These are phyloP conservation scores for Bruchidius siliquastri DNA, from an alignment of 2,888 invertebrate species.

Conservation along the genomic window DNA sequence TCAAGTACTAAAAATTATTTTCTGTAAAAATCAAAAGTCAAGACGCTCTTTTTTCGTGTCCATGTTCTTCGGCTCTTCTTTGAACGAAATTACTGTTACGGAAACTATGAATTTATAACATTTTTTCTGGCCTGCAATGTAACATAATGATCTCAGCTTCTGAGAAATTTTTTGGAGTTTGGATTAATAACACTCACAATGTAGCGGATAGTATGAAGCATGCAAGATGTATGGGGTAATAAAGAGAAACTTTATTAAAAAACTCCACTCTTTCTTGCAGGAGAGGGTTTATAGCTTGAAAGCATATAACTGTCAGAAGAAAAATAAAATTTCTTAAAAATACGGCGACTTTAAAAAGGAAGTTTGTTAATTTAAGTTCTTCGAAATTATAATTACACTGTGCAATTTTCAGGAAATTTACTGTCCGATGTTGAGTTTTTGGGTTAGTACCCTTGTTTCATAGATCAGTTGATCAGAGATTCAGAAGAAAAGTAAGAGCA, in stretches of 20 bases:
- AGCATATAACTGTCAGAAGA: neutral
- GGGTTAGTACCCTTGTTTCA: too few species aligned
- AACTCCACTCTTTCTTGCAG: neutral
- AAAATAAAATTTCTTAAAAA: neutral
- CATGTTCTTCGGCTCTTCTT: too few species aligned
- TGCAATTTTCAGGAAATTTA: neutral
- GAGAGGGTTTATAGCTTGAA: neutral
- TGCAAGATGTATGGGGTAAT: neutral
- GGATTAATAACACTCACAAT: neutral
- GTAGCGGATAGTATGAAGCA: neutral
- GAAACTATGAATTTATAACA: neutral
- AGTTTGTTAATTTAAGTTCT: neutral
- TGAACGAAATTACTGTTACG: neutral
- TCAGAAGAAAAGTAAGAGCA: too few species aligned
- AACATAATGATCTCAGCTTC: neutral
- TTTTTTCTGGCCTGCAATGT: neutral
- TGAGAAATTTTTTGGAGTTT: neutral
- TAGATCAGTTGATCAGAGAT: too few species aligned
- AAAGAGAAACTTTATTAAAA: neutral
- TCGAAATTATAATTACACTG: neutral
- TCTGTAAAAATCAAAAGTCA: too few species aligned
- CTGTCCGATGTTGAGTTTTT: too few species aligned
- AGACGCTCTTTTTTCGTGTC: too few species aligned
- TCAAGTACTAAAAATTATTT: too few species aligned
- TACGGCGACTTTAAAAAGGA: neutral